These are phyloP conservation scores for Diadophis punctatus DNA, from an alignment of 2,113 vertebrate species.

Conservation along the genomic window DNA sequence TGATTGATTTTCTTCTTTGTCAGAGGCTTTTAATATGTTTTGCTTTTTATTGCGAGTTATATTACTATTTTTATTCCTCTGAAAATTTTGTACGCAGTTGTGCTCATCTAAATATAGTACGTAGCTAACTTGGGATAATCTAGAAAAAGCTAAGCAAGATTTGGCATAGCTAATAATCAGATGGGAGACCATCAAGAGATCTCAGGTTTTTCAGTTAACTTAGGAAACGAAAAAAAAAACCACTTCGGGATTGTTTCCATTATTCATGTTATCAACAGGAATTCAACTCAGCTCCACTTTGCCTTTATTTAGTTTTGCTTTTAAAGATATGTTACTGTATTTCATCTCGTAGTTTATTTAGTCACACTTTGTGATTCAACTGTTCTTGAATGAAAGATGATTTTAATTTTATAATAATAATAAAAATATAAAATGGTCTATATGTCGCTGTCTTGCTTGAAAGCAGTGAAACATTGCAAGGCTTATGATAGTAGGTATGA, in stretches of 20 bases:
- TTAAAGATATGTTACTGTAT: not conserved
- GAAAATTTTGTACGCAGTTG: not conserved
- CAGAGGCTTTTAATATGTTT: not conserved
- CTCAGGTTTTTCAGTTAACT: not conserved
- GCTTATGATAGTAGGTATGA: not conserved
- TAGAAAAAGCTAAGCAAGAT: not conserved
- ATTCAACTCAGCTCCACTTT: not conserved
- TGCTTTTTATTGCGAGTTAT: not conserved
- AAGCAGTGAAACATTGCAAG: not conserved
- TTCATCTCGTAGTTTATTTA: not conserved
- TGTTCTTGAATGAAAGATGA: not conserved
- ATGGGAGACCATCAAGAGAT: not conserved
- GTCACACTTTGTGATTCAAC: not conserved
- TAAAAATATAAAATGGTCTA: not conserved
- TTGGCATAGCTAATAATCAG: not conserved
- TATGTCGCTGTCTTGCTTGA: not conserved
- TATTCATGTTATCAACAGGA: not conserved
- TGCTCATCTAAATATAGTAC: not conserved
- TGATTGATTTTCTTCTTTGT: not conserved
- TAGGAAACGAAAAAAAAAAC: not conserved
- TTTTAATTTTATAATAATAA: not conserved
- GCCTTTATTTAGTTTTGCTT: not conserved
- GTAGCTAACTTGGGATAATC: not conserved
- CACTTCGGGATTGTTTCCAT: not conserved
- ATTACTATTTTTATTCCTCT: not conserved